Evolutionary conservation across 1,140 invertebrate genomes (phyloP), one percentile per base, ranked within the genome.

Genomic region (Ceratoteleas bidentatus): DNA sequence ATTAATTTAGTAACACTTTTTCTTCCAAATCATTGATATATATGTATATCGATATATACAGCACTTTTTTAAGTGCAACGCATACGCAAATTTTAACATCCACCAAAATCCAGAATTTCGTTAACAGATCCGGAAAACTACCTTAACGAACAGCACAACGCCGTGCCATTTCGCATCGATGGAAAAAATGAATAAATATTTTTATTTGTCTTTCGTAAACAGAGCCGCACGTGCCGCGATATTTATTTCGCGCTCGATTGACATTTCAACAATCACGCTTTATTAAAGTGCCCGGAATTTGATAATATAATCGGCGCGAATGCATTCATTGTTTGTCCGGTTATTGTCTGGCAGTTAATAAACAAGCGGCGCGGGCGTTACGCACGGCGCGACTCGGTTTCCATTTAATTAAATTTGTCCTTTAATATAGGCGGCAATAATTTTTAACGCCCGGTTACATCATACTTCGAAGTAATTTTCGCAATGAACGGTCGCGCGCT

Each of bases 351-450:
- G 10, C 16, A 34, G n/a, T 58, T 69, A 57, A 49, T 58, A 69
- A 69, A 69, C 50, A 57, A 50, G 15, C 16, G 36, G 34, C 15
- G 33, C 57, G 54, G 34, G 36, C 11, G 11, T 34, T 15, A 60
- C 40, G 52, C 24, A 15, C 11, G 56, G 56, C 8, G 34, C 69
- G 56, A 56, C 45, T 47, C 43, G 33, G 24, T 49, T 61, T 62
- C 57, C 36, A 73, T 56, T 73, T 62, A 62, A 73, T 73, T 73
- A 64, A 73, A 62, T 73, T 54, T 73, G 49, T 73, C 57, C 57
- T 64, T 60, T 60, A 60, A 56, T 73, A 73, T 62, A 72, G 34
- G 50, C 50, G 34, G 60, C 10, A 36, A 64, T 73, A 62, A 73
- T 73, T 73, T 73, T 73, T 62, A 73, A 64, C 58, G 45, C 15